Conservation (phyloP, 2,797 vertebrate species). For the Rhabdomys pumilio region DNA sequence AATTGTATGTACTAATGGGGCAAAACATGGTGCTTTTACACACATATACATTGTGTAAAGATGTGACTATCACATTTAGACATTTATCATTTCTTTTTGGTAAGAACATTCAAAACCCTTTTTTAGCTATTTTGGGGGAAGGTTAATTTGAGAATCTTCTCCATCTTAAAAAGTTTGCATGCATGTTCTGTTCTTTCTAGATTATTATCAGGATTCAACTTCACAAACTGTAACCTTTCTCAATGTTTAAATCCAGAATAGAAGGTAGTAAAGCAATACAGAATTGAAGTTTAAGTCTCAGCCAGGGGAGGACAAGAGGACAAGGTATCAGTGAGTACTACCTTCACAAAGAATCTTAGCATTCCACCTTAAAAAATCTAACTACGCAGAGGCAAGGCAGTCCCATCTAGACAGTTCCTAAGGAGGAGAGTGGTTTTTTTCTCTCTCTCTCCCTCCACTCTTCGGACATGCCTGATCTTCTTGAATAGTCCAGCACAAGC, state of each 20-base stretch:
- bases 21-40: not conserved
- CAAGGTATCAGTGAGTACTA: constrained; percentile 60
- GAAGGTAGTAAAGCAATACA: constrained; percentile 10
- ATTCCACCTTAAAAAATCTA: constrained; percentile 88
- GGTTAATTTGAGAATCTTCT: constrained; percentile 39
- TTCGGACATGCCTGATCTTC: constrained; percentile 62
- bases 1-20: not conserved
- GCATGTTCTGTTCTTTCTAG: constrained; percentile 21
- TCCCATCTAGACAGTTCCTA: constrained; percentile 55
- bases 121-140: constrained; percentile 12
- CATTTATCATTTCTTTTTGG: constrained; percentile 11
- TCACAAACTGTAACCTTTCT: constrained; percentile 18
- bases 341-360: constrained; percentile 83
- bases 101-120: not conserved
- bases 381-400: constrained; percentile 74
- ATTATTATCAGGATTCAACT: constrained; percentile 56
- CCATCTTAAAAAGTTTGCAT: constrained; percentile 55
- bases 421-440: constrained; percentile 48
- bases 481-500: constrained; percentile 50
- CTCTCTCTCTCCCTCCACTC: constrained; percentile 49
- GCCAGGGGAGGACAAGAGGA: not conserved
- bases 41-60: not conserved
- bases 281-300: constrained; percentile 50
- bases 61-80: not conserved
- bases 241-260: not conserved